These are phyloP conservation scores for Galbula dea DNA, from an alignment of 2,113 vertebrate species.

Conservation along the genomic window DNA sequence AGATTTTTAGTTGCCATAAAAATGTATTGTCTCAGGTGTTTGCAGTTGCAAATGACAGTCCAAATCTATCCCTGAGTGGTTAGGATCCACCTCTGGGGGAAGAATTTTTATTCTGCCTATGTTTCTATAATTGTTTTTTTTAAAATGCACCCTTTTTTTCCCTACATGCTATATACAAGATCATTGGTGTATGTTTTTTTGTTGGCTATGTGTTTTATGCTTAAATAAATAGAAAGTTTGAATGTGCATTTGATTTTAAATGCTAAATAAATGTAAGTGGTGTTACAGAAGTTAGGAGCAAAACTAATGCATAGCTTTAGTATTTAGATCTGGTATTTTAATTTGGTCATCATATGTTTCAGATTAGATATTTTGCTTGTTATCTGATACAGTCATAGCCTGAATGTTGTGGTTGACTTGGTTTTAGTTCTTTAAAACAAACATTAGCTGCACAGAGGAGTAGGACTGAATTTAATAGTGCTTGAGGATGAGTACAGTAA, in stretches of 20 bases:
- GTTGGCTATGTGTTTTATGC: not conserved
- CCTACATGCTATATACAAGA: not conserved
- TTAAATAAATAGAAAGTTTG: not conserved
- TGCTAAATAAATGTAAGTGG: not conserved
- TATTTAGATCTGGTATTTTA: not conserved
- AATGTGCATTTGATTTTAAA: not conserved
- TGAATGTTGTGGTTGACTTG: not conserved
- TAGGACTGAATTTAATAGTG: not conserved
- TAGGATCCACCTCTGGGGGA: not conserved
- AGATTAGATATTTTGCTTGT: not conserved
- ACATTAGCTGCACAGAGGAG: not conserved
- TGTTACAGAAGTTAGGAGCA: not conserved
- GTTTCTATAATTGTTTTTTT: too few relatives aligned
- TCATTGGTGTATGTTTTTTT: not conserved
- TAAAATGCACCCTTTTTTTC: too few relatives aligned
- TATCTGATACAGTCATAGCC: not conserved
- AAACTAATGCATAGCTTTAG: not conserved
- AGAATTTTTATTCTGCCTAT: not conserved
- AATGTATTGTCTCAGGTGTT: not conserved
- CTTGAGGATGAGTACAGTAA: not conserved
- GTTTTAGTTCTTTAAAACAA: not conserved
- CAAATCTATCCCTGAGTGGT: not conserved
- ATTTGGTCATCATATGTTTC: not conserved
- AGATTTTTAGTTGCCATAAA: not conserved
- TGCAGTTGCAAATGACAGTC: not conserved